Percentiles rank a stretch among this genome's conserved stretches.
Evolutionary conservation across 2,797 vertebrate genomes (phyloP).

Genomic region (Potorous gilbertii): DNA sequence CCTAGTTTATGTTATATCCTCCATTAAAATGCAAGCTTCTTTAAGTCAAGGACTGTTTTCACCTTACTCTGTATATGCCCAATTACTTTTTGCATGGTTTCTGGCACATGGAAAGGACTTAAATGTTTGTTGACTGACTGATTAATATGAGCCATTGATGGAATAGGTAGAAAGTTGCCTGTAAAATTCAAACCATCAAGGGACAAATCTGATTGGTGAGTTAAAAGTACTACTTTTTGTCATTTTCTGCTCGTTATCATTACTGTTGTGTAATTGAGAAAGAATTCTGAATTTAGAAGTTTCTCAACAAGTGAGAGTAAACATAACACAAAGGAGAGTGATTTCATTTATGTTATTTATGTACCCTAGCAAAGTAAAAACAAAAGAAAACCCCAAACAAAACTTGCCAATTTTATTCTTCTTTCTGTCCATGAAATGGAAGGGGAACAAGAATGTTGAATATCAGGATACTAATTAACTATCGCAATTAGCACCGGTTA

Average conservation of each 20-base stretch:
- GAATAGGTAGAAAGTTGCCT: constrained; percentile 44
- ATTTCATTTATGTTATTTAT: constrained; percentile 64
- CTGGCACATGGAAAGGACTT: neutral
- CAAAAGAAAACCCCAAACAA: constrained; percentile 16
- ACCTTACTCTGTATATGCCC: neutral
- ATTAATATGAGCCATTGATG: neutral
- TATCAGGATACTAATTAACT: constrained; percentile 80
- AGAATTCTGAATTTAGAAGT: constrained; percentile 59
- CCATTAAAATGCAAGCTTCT: neutral
- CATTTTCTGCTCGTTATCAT: constrained; percentile 48
- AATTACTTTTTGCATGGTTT: neutral
- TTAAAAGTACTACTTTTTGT: constrained; percentile 70
- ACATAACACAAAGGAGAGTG: constrained; percentile 56
- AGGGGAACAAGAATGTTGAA: constrained; percentile 69
- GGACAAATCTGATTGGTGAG: constrained; percentile 55
- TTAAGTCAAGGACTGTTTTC: neutral
- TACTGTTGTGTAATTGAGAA: constrained; percentile 68
- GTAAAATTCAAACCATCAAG: constrained; percentile 48
- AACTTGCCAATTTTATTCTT: constrained; percentile 74
- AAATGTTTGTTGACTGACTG: neutral
- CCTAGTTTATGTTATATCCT: neutral
- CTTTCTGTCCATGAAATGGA: constrained; percentile 72
- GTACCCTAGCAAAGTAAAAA: constrained; percentile 44
- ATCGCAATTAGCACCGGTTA: constrained; percentile 83
- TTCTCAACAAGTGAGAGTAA: constrained; percentile 69